phyloP scores from a whole-genome alignment of 92 coral and sea anemone genomes.

The Parazoanthus darwini region DNA sequence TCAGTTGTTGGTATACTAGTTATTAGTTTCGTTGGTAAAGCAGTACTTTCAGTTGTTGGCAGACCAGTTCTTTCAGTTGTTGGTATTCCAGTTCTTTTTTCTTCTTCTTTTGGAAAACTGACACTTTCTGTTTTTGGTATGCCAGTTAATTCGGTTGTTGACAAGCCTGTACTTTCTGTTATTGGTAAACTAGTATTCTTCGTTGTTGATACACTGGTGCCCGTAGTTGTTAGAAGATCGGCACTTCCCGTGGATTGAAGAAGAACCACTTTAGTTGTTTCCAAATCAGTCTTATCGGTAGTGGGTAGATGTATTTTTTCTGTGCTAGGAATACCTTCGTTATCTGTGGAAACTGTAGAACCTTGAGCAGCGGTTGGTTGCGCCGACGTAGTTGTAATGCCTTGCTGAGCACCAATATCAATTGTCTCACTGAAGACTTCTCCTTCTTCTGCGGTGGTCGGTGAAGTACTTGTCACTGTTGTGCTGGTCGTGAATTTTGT shows the following conservation, averaged over 20 bases:
- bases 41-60: background rate
- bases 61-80: background rate
- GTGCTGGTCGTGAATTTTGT: background rate
- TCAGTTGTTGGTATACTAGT: background rate
- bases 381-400: background rate
- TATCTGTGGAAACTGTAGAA: background rate
- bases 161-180: background rate
- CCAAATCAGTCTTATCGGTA: background rate
- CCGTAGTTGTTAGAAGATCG: background rate
- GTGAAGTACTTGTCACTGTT: too few relatives aligned
- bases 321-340: background rate
- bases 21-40: background rate
- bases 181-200: background rate
- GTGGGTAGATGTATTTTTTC: background rate
- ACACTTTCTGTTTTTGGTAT: background rate
- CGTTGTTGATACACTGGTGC: background rate
- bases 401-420: background rate
- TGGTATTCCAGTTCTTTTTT: background rate
- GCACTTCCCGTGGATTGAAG: background rate
- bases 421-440: background rate
- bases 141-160: background rate
- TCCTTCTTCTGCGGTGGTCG: background rate
- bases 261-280: background rate
- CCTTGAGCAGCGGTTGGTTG: background rate
- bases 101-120: background rate